Conservation (phyloP, 2,888 invertebrate species). For the Fabriciana adippe region DNA sequence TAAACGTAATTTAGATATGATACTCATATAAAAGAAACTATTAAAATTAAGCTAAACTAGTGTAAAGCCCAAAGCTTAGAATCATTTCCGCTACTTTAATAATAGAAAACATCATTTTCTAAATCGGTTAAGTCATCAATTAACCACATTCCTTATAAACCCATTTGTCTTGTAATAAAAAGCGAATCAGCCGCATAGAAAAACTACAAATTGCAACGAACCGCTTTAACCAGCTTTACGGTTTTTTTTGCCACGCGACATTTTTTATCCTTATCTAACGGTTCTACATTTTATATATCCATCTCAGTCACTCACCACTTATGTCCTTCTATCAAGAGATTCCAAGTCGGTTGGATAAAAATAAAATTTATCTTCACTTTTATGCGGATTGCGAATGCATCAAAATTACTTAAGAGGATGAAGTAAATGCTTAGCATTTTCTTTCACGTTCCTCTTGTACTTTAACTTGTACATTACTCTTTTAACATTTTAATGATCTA, state of each 20-base stretch:
- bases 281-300: slow-evolving; percentile 12
- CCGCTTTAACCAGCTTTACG: slow-evolving; percentile 13
- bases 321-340: slow-evolving; percentile 23
- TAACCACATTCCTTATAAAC: slow-evolving; percentile 24
- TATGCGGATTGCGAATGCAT: slow-evolving; percentile 22
- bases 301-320: slow-evolving; percentile 38
- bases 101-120: background rate
- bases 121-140: slow-evolving; percentile 9
- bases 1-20: too few species aligned
- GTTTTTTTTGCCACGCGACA: slow-evolving; percentile 42
- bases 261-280: slow-evolving; percentile 37
- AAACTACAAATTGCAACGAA: slow-evolving; percentile 35
- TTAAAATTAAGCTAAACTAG: too few species aligned
- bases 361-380: slow-evolving; percentile 40
- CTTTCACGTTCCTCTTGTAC: slow-evolving; percentile 5
- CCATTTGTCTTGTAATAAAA: slow-evolving; percentile 23
- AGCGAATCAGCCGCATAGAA: slow-evolving; percentile 15
- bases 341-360: slow-evolving; percentile 44
- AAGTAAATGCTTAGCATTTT: background rate
- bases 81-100: background rate
- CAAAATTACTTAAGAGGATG: slow-evolving; percentile 12
- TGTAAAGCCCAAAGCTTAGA: background rate
- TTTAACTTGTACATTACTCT: background rate
- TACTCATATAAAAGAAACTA: too few species aligned
- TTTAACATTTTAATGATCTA: slow-evolving; percentile 4